Evolutionary conservation across 1,140 invertebrate species (phyloP).

Genomic region (Drosophila seguyi): DNA sequence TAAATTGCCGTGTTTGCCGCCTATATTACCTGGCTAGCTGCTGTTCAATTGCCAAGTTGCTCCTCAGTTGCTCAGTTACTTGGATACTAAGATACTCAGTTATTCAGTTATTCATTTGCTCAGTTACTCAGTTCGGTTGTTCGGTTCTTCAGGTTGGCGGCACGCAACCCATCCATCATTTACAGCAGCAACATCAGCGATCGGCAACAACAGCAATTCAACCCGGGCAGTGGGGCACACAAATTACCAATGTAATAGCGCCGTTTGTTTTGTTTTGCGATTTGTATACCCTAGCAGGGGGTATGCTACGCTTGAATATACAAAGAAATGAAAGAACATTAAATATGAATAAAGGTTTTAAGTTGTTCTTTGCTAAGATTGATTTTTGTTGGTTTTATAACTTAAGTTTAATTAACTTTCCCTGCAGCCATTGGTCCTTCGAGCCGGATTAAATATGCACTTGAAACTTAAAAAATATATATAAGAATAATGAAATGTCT

Average conservation of each 20-base stretch:
- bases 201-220: constrained; percentile 25
- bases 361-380: no score
- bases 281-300: neutral
- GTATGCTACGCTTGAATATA: neutral
- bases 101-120: constrained; percentile 3
- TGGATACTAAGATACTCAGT: constrained; percentile 12
- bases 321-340: neutral
- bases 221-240: constrained; percentile 38
- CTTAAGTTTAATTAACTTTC: no score
- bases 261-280: constrained; percentile 36
- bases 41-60: neutral
- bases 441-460: no score
- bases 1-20: constrained; percentile 17
- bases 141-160: constrained; percentile 18
- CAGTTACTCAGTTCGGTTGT: constrained; percentile 13
- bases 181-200: constrained; percentile 24
- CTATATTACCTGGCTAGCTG: constrained; percentile 6
- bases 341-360: no score
- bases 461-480: no score
- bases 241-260: constrained; percentile 71
- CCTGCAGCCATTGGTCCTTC: no score
- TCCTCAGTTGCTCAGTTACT: neutral
- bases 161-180: constrained; percentile 14
- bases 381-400: no score
- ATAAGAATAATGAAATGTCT: no score